A percentile compares a stretch with the other conserved stretches of the same genome.
Conservation (phyloP, 2,113 vertebrate genomes). For the Murina feae region DNA sequence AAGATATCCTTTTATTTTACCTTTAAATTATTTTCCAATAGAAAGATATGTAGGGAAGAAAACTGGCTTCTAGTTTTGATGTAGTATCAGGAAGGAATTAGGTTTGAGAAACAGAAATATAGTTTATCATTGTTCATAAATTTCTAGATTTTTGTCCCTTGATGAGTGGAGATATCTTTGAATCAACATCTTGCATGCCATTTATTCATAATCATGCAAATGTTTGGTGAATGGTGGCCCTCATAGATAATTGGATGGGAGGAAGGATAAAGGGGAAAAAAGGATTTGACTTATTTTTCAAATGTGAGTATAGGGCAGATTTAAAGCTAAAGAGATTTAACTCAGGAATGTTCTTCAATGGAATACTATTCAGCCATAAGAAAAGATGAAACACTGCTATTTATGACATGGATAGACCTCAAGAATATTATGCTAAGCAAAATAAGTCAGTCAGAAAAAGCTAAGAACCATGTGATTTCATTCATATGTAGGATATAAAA, state of each 20-base stretch:
- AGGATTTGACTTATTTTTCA: background rate
- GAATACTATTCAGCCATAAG: background rate
- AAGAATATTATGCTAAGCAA: background rate
- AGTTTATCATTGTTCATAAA: background rate
- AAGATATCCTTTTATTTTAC: background rate
- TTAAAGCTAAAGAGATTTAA: conserved; percentile 1
- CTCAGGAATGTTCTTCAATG: background rate
- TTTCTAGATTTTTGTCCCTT: conserved; percentile 2
- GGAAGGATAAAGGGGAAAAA: background rate
- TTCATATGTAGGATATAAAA: background rate
- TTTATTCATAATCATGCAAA: background rate
- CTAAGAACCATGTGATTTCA: background rate
- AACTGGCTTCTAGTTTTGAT: background rate
- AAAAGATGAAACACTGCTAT: background rate
- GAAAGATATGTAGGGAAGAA: background rate
- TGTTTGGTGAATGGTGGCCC: background rate
- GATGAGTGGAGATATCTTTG: background rate
- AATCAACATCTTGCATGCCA: background rate
- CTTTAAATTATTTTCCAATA: conserved; percentile 31
- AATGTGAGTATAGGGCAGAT: background rate
- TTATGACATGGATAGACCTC: background rate
- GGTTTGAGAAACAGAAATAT: background rate
- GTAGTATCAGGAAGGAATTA: background rate
- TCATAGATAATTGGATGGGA: background rate
- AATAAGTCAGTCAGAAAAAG: background rate